Conservation (phyloP, 2,113 vertebrate species). For the Dolichotis patagonum region DNA sequence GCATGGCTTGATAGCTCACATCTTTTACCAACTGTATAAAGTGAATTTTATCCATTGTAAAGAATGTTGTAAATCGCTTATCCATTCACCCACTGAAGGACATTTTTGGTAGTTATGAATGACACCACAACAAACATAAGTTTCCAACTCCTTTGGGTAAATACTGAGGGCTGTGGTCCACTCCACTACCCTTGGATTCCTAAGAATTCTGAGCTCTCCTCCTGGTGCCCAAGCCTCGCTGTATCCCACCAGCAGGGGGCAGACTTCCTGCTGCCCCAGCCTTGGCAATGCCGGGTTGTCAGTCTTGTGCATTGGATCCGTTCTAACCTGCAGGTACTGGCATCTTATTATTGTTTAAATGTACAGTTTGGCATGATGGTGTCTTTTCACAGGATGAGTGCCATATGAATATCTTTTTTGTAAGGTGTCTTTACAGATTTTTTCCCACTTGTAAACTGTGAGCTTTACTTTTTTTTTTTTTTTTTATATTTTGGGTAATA, state of each 20-base stretch:
- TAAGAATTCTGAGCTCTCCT: not conserved
- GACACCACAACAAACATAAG: accelerated
- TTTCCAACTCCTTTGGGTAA: not conserved
- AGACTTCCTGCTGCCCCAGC: not conserved
- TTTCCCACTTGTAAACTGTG: not conserved
- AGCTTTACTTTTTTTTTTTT: not conserved
- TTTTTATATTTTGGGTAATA: not conserved
- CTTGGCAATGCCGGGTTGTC: no score
- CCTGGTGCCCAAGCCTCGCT: no score
- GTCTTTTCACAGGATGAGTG: not conserved
- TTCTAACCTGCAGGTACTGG: not conserved
- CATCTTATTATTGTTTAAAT: not conserved
- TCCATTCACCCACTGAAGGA: no score
- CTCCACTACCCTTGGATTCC: not conserved
- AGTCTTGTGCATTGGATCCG: not conserved
- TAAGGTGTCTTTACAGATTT: not conserved
- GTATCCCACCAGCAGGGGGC: not conserved
- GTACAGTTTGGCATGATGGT: no score
- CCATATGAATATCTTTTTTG: not conserved
- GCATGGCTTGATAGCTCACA: no score
- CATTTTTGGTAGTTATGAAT: not conserved
- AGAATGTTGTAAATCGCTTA: no score
- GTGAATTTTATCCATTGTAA: no score
- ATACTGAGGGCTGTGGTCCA: not conserved
- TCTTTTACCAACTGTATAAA: no score